Evolutionary conservation across 2,113 vertebrate genomes (phyloP), one percentile per base, ranked within the genome.

Genomic region (Lasiurus borealis): DNA sequence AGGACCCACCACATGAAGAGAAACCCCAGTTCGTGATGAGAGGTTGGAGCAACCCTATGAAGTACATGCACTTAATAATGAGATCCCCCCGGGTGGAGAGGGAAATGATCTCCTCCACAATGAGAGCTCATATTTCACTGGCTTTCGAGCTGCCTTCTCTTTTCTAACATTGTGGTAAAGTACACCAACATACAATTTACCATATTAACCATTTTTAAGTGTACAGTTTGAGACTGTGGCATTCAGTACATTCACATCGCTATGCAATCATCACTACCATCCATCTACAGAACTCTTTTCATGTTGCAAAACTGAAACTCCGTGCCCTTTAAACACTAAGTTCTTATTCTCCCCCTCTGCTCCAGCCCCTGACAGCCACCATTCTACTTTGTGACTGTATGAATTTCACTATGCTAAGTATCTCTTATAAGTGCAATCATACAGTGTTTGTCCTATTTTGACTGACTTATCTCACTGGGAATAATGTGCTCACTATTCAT

Each of bases 1-100:
- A 64, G 16, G 16, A 4, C 29, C 50, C 19, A 29, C 12, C 9
- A 0, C 0, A 6, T 34, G 14, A 14, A 4, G 57, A 68, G 71
- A 73, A 48, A 21, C 19, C n/a, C 14, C 7, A 0, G 16, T 14
- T 0, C 0, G 1, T 25, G 23, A 44, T 1, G 8, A 52, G 8
- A 76, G 48, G 40, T 1, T n/a, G 29, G 4, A 6, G 10, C 8
- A n/a, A 46, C 40, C 10, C 8, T 2, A 0, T 16, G 57, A 64
- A 18, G 34, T 18, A 0, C 12, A 15, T 10, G 40, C 25, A 54
- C 64, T 34, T 4, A 2, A 50, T 14, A 29, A 29, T 19, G 9
- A 52, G 34, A 6, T 8, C 50, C 27, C 25, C 66, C 50, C 3
- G 0, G 6, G 1, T 12, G 40, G 36, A 54, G 44, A 10, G n/a